Evolutionary conservation across 2,113 vertebrate species (phyloP).

Genomic region (Isichthys henryi): DNA sequence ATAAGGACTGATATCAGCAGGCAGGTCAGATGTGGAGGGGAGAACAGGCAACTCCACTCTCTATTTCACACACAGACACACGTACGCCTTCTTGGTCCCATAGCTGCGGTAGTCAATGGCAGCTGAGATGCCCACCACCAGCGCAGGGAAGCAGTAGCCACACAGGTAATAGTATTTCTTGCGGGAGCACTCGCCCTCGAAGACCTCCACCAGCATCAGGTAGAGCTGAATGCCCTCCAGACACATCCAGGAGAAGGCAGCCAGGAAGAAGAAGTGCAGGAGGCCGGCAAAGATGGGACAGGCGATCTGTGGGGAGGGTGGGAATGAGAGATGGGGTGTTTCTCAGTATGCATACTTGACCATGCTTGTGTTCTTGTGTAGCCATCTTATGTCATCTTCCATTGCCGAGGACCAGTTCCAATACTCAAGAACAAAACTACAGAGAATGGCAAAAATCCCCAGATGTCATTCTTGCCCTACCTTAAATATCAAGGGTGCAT

Average conservation of each 20-base stretch:
- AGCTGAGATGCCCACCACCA: conserved; percentile 84
- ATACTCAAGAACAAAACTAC: too few species aligned
- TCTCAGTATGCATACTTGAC: not conserved
- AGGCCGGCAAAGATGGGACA: conserved; percentile 85
- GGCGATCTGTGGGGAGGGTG: conserved; percentile 61
- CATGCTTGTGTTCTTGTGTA: not conserved
- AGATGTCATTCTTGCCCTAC: too few species aligned
- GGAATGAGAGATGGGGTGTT: not conserved
- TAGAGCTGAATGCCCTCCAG: conserved; percentile 89
- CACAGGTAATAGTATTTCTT: conserved; percentile 90
- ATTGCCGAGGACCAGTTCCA: not conserved
- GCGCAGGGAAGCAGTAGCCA: conserved; percentile 84
- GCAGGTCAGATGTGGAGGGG: conserved; percentile 80
- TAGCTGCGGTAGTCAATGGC: conserved; percentile 91
- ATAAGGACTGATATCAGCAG: conserved; percentile 65
- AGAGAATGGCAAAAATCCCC: too few species aligned
- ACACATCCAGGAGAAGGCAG: conserved; percentile 89
- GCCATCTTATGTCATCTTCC: too few species aligned
- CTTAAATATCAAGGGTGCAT: too few species aligned
- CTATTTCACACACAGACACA: conserved; percentile 31
- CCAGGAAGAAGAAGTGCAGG: conserved; percentile 89
- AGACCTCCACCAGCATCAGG: conserved; percentile 85
- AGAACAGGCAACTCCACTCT: not conserved
- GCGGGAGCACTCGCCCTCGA: conserved; percentile 82
- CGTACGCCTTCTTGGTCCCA: conserved; percentile 88